These are phyloP conservation scores for Gisinianus flammeolus DNA, from an alignment of 2,888 invertebrate species.

Conservation along the genomic window DNA sequence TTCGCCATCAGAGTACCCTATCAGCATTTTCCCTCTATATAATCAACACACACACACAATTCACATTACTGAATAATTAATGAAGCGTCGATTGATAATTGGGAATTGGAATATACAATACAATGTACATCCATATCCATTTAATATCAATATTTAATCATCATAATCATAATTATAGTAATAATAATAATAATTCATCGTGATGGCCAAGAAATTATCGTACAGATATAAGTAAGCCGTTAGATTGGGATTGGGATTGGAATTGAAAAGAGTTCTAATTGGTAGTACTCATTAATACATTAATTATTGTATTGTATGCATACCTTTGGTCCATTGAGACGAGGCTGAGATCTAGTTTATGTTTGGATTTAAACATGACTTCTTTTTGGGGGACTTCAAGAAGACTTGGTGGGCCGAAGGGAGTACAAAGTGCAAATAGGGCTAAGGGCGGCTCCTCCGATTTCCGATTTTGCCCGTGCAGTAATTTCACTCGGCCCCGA, in stretches of 20 bases:
- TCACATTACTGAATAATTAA: too few relatives aligned
- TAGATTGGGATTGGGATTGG: too few relatives aligned
- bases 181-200: neutral
- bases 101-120: neutral
- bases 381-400: slow-evolving; percentile 98
- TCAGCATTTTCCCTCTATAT: slow-evolving; percentile 87
- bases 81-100: too few relatives aligned
- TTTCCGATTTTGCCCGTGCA: slow-evolving; percentile 95
- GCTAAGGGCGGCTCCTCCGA: slow-evolving; percentile 93
- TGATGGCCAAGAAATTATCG: neutral
- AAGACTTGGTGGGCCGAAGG: slow-evolving; percentile 96
- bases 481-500: slow-evolving; percentile 91
- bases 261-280: too few relatives aligned
- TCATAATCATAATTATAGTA: neutral
- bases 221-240: too few relatives aligned
- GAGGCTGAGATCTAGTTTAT: slow-evolving; percentile 93
- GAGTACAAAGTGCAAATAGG: slow-evolving; percentile 96
- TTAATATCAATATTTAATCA: neutral
- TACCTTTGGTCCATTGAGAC: slow-evolving; percentile 97
- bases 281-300: neutral
- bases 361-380: slow-evolving; percentile 99
- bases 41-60: neutral
- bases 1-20: slow-evolving; percentile 92
- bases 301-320: slow-evolving; percentile 1
- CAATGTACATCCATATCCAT: neutral